Conservation (phyloP, 2,888 invertebrate species). For the Hymenopus coronatus region DNA sequence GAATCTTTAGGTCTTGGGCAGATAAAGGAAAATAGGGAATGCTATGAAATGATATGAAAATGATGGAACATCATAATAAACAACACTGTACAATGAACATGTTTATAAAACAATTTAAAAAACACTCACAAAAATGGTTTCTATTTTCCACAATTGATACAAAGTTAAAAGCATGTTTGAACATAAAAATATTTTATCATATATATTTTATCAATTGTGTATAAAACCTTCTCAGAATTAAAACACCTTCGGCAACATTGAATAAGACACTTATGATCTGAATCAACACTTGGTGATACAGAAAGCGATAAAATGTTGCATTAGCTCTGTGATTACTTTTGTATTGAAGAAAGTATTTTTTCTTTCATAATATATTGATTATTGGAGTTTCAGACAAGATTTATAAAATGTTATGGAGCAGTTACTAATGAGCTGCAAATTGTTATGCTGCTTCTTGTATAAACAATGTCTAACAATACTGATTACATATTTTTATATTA, state of each 20-base stretch:
- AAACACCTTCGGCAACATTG: background rate
- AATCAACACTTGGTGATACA: background rate
- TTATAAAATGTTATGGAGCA: background rate
- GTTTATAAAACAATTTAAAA: background rate
- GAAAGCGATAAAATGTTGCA: background rate
- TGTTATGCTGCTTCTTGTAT: background rate
- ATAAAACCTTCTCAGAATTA: background rate
- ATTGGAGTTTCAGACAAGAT: background rate
- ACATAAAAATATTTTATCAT: background rate
- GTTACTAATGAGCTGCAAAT: background rate
- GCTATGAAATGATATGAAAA: background rate
- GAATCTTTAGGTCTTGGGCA: background rate
- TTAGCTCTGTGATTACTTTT: background rate
- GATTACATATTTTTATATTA: background rate
- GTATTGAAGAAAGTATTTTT: background rate
- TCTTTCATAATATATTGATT: background rate
- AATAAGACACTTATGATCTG: background rate
- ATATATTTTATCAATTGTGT: background rate
- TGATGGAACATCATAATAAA: background rate
- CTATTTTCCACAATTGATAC: background rate
- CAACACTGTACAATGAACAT: background rate
- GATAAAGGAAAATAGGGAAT: background rate
- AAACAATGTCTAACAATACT: background rate
- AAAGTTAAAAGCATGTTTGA: background rate
- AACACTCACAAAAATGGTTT: background rate